Base-by-base conservation (phyloP, 2,888 invertebrate species). In the Pasiphila rectangulata region DNA sequence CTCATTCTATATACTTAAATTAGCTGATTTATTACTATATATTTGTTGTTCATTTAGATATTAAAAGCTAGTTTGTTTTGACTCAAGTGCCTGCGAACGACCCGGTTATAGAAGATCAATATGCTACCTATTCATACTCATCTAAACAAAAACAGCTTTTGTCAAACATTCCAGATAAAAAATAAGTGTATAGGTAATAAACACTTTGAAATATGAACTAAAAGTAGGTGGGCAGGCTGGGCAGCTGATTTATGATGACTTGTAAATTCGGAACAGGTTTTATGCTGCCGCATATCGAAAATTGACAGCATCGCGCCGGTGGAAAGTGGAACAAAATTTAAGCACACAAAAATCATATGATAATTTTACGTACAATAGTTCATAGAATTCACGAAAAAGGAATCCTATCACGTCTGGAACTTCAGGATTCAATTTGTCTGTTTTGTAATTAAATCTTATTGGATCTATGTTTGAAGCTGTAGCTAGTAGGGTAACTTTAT, bases 251-350 rank as follows among this genome's bases (percentile, higher is more conserved):
- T 67, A 70, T 60, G 65, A 71, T 81, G 75, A 83, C 57, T 81
- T 75, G 77, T 60, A 68, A 66, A 64, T 69, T 71, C 45, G 62
- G 67, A 81, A 84, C 83, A 61, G 72, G 81, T 83, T 85, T 69
- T 73, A 68, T 51, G 63, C 30, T 59, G 47, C 42, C 50, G 60
- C 59, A 60, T 64, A 60, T 68, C 61, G 61, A 63, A 66, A 59
- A 66, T 65, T 68, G 67, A 63, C 63, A 64, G 61, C 55, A 57
- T 44, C 41, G 17, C 36, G 24, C 47, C 27, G 21, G 39, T 46
- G 20, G 56, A 56, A 59, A 56, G 59, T 59, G 40, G 59, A 38
- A 54, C 56, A 54, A 9, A 35, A 27, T 17, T 13, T 40, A 34
- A 30, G 23, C 38, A 32, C 12, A 39, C 21, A 17, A 24, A 37